Percentiles rank a stretch among this genome's conserved stretches.
Conservation (phyloP, 1,140 invertebrate genomes). For the Calliopsis andreniformis region DNA sequence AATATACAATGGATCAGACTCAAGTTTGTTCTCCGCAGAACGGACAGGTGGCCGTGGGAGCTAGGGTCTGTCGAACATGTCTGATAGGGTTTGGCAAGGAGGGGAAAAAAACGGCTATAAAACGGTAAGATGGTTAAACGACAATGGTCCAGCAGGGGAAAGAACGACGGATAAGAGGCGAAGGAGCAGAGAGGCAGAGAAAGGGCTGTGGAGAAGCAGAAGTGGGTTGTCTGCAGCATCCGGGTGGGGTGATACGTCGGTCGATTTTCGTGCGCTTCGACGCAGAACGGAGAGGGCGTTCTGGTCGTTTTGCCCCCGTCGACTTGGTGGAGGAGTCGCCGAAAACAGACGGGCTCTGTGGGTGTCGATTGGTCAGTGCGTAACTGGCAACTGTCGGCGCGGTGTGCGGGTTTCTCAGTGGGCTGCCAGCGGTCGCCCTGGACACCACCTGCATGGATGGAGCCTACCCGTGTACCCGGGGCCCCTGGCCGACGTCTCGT, state of each 20-base stretch:
- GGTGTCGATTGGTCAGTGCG: conserved; percentile 49
- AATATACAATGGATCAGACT: not conserved
- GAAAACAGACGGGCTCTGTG: conserved; percentile 44
- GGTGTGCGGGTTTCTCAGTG: conserved; percentile 54
- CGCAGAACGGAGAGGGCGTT: conserved; percentile 62
- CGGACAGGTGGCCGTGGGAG: too few species aligned
- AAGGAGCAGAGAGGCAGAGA: not conserved
- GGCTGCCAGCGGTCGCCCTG: conserved; percentile 69
- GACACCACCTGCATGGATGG: conserved; percentile 71
- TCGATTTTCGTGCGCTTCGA: conserved; percentile 63
- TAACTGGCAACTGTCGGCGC: conserved; percentile 47
- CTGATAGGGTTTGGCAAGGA: not conserved
- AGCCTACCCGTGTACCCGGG: conserved; percentile 73
- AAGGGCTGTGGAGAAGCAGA: conserved; percentile 10
- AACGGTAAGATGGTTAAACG: too few species aligned
- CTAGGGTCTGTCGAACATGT: not conserved
- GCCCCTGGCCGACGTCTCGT: conserved; percentile 72
- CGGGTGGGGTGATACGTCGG: conserved; percentile 57
- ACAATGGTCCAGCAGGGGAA: too few species aligned
- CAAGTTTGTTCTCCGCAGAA: not conserved
- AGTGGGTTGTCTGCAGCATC: conserved; percentile 60
- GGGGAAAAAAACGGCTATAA: too few species aligned
- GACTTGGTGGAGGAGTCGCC: conserved; percentile 38
- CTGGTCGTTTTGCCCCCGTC: conserved; percentile 30
- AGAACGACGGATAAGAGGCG: not conserved